Percentiles rank a stretch among this genome's conserved stretches.
phyloP scores from a whole-genome alignment of 2,888 invertebrate species.

The Scotopteryx bipunctaria region DNA sequence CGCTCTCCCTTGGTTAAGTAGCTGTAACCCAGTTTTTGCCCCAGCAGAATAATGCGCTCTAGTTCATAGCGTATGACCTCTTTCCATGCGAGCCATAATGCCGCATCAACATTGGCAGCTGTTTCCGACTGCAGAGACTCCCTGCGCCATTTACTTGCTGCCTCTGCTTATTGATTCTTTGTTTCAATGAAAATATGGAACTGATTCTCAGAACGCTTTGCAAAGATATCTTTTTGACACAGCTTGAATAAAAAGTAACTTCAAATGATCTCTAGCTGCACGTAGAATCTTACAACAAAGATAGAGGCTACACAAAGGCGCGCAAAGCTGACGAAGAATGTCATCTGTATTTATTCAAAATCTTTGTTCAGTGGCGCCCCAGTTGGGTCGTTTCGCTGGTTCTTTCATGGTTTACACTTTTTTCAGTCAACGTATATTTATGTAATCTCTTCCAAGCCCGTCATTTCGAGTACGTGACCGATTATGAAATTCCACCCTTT shows the following conservation, averaged over 20 bases:
- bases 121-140: conserved; percentile 45
- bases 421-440: too few species aligned
- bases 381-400: neutral
- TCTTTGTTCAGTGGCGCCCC: conserved; percentile 10
- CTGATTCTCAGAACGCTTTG: conserved; percentile 7
- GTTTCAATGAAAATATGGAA: conserved; percentile 18
- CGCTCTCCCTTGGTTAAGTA: conserved; percentile 13
- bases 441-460: too few species aligned
- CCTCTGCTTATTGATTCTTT: conserved; percentile 34
- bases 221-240: neutral
- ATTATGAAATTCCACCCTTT: too few species aligned
- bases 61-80: conserved; percentile 40
- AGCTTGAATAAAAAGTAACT: neutral
- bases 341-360: conserved; percentile 6
- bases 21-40: conserved; percentile 42
- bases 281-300: neutral
- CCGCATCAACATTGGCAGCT: conserved; percentile 48
- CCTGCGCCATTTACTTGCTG: conserved; percentile 40
- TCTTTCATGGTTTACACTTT: too few species aligned
- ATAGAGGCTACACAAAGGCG: conserved; percentile 5
- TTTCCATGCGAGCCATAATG: conserved; percentile 41
- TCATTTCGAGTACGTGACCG: too few species aligned
- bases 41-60: conserved; percentile 32
- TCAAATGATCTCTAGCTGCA: neutral
- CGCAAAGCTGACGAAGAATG: conserved; percentile 4